A percentile compares a stretch with the other conserved stretches of the same genome.
These are phyloP conservation scores for Bubo bubo DNA, from an alignment of 2,113 vertebrate genomes.

Conservation along the genomic window DNA sequence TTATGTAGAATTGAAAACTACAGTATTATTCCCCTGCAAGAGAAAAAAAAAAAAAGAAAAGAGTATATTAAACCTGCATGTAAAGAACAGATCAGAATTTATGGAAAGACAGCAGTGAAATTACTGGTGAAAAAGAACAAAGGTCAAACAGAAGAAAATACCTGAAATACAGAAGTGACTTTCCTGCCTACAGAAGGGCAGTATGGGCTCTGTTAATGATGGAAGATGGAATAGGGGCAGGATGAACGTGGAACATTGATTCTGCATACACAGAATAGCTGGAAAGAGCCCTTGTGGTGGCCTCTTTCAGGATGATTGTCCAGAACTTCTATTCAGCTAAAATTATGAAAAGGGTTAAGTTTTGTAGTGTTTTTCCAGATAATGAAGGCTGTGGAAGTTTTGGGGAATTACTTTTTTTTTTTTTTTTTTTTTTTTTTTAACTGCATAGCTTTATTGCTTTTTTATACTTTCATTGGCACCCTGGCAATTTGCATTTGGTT, in stretches of 20 bases:
- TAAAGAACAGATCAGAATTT: neutral
- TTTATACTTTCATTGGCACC: neutral
- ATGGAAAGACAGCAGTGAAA: neutral
- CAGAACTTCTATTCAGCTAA: neutral
- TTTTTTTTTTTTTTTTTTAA: neutral
- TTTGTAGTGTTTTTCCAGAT: neutral
- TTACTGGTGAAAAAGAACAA: neutral
- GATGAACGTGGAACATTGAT: neutral
- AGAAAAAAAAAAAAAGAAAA: neutral
- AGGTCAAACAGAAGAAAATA: neutral
- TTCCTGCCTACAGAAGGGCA: neutral
- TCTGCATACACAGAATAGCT: neutral
- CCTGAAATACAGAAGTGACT: neutral
- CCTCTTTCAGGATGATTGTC: neutral
- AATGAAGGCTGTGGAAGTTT: neutral
- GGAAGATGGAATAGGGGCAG: neutral
- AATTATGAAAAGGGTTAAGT: neutral
- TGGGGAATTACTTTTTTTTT: neutral
- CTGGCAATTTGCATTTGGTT: neutral
- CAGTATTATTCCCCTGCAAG: neutral
- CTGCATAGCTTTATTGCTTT: neutral
- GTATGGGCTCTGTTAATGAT: neutral
- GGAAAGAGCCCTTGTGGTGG: neutral
- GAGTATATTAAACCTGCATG: neutral
- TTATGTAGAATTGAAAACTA: neutral